A percentile compares a stretch with the other conserved stretches of the same genome.
phyloP scores from a whole-genome alignment of 2,888 invertebrate species.

The Mamestra brassicae region DNA sequence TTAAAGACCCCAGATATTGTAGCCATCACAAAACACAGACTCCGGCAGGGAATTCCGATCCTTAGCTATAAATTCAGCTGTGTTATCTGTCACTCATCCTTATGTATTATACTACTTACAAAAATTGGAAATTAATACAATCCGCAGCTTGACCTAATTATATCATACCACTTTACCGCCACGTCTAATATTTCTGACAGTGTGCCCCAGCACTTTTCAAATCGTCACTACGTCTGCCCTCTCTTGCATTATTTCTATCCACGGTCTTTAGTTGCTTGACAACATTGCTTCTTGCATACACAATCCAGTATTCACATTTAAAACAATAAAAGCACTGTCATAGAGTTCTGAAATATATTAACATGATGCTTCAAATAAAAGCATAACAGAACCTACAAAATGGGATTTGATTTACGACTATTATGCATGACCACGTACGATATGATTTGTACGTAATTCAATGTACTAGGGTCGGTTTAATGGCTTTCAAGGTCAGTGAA shows the following conservation, averaged over 20 bases:
- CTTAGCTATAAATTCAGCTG: background rate
- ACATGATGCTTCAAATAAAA: constrained; percentile 41
- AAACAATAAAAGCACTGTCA: constrained; percentile 12
- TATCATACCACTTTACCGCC: background rate
- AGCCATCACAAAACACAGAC: too few species aligned
- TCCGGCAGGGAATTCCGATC: too few species aligned
- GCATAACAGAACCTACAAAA: constrained; percentile 35
- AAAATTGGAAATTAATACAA: background rate
- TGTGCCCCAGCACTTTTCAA: background rate
- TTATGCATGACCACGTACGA: constrained; percentile 39
- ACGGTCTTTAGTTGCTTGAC: too few species aligned
- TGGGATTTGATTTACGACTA: constrained; percentile 39
- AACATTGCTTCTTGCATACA: background rate
- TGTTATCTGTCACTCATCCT: too few species aligned
- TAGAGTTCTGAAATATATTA: constrained; percentile 29
- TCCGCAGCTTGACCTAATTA: background rate
- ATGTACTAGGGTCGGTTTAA: constrained; percentile 13
- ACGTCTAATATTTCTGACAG: too few species aligned
- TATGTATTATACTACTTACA: too few species aligned
- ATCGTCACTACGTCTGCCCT: too few species aligned
- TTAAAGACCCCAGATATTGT: too few species aligned
- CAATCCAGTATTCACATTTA: background rate
- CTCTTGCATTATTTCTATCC: too few species aligned
- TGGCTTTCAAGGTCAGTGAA: constrained; percentile 38
- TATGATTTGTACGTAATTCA: constrained; percentile 45